These are phyloP conservation scores for Plebejus argus DNA, from an alignment of 2,888 invertebrate genomes.

Conservation along the genomic window DNA sequence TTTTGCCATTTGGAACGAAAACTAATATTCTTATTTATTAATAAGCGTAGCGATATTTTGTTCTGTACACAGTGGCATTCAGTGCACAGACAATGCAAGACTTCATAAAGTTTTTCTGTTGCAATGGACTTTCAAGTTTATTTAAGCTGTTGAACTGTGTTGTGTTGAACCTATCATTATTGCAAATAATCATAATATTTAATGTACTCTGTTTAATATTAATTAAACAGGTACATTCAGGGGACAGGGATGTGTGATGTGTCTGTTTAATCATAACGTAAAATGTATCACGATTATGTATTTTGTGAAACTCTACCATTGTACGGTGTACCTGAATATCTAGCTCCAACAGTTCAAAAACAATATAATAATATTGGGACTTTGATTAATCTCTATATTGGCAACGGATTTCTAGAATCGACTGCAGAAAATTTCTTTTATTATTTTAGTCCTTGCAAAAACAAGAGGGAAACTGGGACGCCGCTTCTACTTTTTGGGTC, in stretches of 20 bases:
- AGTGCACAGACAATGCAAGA: background rate
- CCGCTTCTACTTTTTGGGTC: conserved; percentile 18
- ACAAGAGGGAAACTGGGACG: conserved; percentile 18
- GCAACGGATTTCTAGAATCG: background rate
- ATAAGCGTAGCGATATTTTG: background rate
- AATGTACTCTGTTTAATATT: no score
- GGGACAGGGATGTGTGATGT: no score
- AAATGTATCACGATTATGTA: background rate
- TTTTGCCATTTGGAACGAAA: conserved; percentile 10
- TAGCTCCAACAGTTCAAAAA: background rate
- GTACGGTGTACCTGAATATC: background rate
- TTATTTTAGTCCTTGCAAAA: conserved; percentile 14
- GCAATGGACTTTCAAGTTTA: background rate
- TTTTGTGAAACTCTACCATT: background rate
- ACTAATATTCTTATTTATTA: background rate
- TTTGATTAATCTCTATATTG: background rate
- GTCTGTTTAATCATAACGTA: background rate
- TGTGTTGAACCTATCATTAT: background rate
- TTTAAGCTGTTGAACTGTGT: background rate
- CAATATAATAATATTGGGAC: background rate
- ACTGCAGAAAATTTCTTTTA: background rate
- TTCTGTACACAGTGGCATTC: background rate
- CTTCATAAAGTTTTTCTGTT: background rate
- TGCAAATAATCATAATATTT: no score
- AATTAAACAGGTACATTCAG: background rate